These are phyloP conservation scores for Ispidina picta DNA, from an alignment of 2,797 vertebrate species.

Conservation along the genomic window DNA sequence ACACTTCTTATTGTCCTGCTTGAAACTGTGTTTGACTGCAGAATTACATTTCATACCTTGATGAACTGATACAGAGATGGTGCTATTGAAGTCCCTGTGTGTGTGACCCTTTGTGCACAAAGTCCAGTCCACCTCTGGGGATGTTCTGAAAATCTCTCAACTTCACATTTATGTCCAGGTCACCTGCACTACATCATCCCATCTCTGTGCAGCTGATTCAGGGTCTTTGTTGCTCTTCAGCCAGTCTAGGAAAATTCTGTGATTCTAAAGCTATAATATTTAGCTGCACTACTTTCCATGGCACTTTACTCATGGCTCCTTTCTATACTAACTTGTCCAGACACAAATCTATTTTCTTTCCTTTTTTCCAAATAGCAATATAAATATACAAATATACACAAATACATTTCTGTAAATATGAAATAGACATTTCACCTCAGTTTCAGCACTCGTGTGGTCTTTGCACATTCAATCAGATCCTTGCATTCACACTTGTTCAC, in stretches of 20 bases:
- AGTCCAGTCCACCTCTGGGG: not conserved
- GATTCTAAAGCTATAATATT: not conserved
- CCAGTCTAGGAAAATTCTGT: not conserved
- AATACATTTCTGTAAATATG: not conserved
- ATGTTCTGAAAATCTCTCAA: not conserved
- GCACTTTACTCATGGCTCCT: slow-evolving; percentile 9
- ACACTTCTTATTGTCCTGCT: not conserved
- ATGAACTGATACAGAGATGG: slow-evolving; percentile 38
- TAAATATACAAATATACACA: not conserved
- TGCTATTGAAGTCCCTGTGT: not conserved
- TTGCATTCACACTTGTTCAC: slow-evolving; percentile 62
- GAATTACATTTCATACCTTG: slow-evolving; percentile 22
- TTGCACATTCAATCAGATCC: slow-evolving; percentile 54
- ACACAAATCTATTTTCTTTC: slow-evolving; percentile 23
- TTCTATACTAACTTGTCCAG: slow-evolving; percentile 6
- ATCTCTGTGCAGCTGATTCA: not conserved
- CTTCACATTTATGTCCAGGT: not conserved
- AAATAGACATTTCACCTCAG: slow-evolving; percentile 44
- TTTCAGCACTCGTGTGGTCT: slow-evolving; percentile 60
- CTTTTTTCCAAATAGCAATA: slow-evolving; percentile 58
- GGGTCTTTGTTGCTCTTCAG: slow-evolving; percentile 10
- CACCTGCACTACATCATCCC: not conserved
- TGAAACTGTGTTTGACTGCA: slow-evolving; percentile 37
- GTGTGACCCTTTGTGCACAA: not conserved
- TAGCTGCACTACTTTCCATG: slow-evolving; percentile 37